These are phyloP conservation scores for Galendromus occidentalis DNA, from an alignment of 1,140 invertebrate species.

Conservation along the genomic window DNA sequence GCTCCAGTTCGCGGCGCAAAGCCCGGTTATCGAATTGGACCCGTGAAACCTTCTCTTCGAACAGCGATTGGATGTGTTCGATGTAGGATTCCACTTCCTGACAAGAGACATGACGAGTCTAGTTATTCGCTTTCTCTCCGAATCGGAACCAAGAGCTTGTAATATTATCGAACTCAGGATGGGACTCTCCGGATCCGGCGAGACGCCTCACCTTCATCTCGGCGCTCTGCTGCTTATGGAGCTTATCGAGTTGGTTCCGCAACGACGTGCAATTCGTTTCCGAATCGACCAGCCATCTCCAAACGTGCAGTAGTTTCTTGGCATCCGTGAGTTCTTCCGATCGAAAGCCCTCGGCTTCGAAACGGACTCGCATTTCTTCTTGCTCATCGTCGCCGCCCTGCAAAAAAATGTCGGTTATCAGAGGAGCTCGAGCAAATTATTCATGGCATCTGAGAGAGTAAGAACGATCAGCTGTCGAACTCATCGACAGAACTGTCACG, in stretches of 20 bases:
- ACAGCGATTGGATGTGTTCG: slow-evolving; percentile 17
- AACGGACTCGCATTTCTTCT: slow-evolving; percentile 18
- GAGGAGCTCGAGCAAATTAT: too few relatives aligned
- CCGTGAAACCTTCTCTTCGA: slow-evolving; percentile 10
- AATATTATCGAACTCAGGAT: background rate
- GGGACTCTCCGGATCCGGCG: background rate
- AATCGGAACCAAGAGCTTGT: background rate
- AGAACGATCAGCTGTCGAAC: too few relatives aligned
- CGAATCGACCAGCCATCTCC: slow-evolving; percentile 21
- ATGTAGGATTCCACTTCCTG: slow-evolving; percentile 22
- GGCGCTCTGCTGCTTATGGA: slow-evolving; percentile 18
- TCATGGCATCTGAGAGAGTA: too few relatives aligned
- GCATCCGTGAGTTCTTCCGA: slow-evolving; percentile 15
- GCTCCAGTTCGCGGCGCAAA: background rate
- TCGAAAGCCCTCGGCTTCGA: slow-evolving; percentile 19
- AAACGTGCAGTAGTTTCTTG: slow-evolving; percentile 18
- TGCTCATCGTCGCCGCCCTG: slow-evolving; percentile 20
- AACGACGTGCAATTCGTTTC: slow-evolving; percentile 21
- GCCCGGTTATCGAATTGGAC: slow-evolving; percentile 6
- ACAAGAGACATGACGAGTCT: background rate
- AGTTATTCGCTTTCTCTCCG: background rate
- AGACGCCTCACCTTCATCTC: slow-evolving; percentile 19
- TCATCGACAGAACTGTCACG: too few relatives aligned
- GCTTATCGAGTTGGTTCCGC: slow-evolving; percentile 21
- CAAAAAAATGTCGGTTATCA: too few relatives aligned